Evolutionary conservation across 2,797 vertebrate species (phyloP).

Genomic region (Zenarchopterus dispar): DNA sequence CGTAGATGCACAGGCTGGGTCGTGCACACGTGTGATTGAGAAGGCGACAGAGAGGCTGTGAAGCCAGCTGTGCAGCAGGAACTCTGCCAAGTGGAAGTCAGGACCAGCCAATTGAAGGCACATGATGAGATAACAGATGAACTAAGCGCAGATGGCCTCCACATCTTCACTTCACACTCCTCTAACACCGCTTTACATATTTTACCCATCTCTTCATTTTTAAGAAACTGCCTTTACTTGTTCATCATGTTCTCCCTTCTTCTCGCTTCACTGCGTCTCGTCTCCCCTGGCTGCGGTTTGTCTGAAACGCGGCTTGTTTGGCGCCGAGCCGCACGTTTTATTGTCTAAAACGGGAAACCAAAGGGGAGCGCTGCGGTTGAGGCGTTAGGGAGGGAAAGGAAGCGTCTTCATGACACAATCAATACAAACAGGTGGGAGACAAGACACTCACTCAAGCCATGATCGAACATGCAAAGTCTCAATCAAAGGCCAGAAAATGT

Average conservation of each 20-base stretch:
- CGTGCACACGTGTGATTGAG: slow-evolving; percentile 20
- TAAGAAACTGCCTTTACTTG: slow-evolving; percentile 31
- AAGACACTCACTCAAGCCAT: slow-evolving; percentile 16
- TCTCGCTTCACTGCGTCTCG: slow-evolving; percentile 7
- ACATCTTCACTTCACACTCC: slow-evolving; percentile 51
- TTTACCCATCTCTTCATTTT: slow-evolving; percentile 24
- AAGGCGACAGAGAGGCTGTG: slow-evolving; percentile 36
- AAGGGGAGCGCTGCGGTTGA: not conserved
- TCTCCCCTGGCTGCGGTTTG: not conserved
- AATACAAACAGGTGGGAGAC: slow-evolving; percentile 14
- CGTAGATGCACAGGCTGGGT: not conserved
- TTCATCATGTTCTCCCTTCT: slow-evolving; percentile 10
- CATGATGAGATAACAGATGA: slow-evolving; percentile 69
- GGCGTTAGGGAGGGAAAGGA: not conserved
- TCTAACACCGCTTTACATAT: slow-evolving; percentile 30
- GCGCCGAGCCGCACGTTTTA: slow-evolving; percentile 23
- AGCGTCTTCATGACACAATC: slow-evolving; percentile 20
- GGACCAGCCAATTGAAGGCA: slow-evolving; percentile 55
- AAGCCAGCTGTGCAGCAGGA: slow-evolving; percentile 66
- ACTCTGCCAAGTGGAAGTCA: slow-evolving; percentile 64
- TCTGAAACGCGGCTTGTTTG: slow-evolving; percentile 14
- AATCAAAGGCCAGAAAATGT: slow-evolving; percentile 1
- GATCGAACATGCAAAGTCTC: slow-evolving; percentile 18
- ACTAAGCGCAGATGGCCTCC: slow-evolving; percentile 68
- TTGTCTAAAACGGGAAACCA: slow-evolving; percentile 21